Conservation (phyloP, 2,113 vertebrate species). For the Speoplatyrhinus poulsoni region DNA sequence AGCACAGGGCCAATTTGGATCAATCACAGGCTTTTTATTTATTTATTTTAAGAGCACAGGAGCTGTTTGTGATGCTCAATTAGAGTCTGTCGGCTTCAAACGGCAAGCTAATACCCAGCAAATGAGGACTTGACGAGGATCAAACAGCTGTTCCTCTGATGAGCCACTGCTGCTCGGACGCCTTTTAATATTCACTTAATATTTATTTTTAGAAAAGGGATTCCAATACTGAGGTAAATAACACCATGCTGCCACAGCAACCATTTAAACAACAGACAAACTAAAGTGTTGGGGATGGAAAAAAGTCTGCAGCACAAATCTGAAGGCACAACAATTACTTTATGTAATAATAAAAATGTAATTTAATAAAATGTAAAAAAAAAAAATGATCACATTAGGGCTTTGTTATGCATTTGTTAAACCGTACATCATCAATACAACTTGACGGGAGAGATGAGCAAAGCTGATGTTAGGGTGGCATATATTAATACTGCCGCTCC, state of each 20-base stretch:
- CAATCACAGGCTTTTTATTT: slow-evolving; percentile 28
- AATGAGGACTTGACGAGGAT: slow-evolving; percentile 32
- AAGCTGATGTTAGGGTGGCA: no score
- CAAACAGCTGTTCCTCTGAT: slow-evolving; percentile 34
- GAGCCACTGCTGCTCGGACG: neutral
- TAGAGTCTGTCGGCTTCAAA: slow-evolving; percentile 56
- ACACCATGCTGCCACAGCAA: slow-evolving; percentile 18
- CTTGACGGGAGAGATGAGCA: neutral
- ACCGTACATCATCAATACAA: neutral
- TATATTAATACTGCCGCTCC: no score
- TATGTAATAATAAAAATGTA: no score
- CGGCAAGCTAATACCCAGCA: slow-evolving; percentile 49
- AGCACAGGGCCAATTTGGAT: slow-evolving; percentile 19
- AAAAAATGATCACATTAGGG: no score
- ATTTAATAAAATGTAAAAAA: no score
- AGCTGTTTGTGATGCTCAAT: slow-evolving; percentile 45
- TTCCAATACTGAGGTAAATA: slow-evolving; percentile 28
- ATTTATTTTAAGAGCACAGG: slow-evolving; percentile 20
- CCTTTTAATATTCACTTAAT: no score
- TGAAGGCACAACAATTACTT: neutral
- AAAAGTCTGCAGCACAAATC: neutral
- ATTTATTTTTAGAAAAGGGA: slow-evolving; percentile 1
- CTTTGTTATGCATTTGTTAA: no score
- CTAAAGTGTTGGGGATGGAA: neutral
- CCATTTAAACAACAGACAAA: slow-evolving; percentile 2